Evolutionary conservation across 2,113 vertebrate species (phyloP).

Genomic region (Stigmatopora nigra): DNA sequence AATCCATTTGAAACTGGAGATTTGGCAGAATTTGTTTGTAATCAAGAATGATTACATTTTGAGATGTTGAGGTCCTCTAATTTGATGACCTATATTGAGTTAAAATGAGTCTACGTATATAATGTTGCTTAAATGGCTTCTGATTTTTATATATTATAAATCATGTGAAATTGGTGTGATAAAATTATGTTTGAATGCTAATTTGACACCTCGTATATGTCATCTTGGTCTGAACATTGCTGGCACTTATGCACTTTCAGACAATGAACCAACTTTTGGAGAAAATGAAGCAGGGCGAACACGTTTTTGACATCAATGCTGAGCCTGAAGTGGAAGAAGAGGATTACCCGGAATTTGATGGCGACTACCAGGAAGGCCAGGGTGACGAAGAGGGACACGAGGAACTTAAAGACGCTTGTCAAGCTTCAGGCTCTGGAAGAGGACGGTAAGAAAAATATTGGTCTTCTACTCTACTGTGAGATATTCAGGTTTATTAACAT

Average conservation of each 20-base stretch:
- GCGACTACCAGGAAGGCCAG: conserved; percentile 56
- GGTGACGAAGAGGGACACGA: conserved; percentile 53
- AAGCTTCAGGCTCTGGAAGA: conserved; percentile 43
- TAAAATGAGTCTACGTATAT: no score
- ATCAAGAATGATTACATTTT: no score
- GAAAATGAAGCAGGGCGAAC: conserved; percentile 79
- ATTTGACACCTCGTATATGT: neutral
- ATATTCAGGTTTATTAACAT: no score
- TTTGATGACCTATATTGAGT: no score
- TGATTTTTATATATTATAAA: no score
- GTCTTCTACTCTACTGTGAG: neutral
- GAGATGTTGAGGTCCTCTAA: no score
- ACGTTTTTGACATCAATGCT: conserved; percentile 77
- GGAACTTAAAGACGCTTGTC: conserved; percentile 62
- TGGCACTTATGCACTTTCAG: conserved; percentile 52
- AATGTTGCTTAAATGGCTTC: no score
- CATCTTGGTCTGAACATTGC: neutral
- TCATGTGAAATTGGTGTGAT: no score
- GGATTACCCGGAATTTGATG: conserved; percentile 66
- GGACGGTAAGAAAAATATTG: conserved; percentile 51
- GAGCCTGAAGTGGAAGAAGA: conserved; percentile 60
- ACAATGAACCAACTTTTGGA: conserved; percentile 80
- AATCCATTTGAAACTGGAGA: no score
- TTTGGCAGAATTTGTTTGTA: no score
- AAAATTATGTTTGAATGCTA: neutral